A percentile compares a stretch with the other conserved stretches of the same genome.
These are phyloP conservation scores for Gnatocerus cornutus DNA, from an alignment of 2,888 invertebrate genomes.

Conservation along the genomic window DNA sequence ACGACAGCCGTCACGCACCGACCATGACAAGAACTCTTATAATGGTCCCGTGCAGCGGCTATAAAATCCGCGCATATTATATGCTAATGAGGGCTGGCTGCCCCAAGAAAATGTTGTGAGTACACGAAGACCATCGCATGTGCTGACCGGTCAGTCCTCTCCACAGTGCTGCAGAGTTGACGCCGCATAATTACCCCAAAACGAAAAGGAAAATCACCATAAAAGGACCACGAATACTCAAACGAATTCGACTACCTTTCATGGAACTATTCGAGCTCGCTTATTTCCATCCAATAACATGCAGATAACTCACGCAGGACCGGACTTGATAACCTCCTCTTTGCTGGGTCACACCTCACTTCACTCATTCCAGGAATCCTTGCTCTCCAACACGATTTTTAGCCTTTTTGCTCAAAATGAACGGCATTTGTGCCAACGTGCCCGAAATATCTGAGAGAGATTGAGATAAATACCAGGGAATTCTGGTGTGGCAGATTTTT, in stretches of 20 bases:
- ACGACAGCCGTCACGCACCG: conserved; percentile 54
- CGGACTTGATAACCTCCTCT: conserved; percentile 19
- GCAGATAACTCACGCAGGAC: conserved; percentile 36
- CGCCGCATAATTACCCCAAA: conserved; percentile 55
- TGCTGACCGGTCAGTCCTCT: conserved; percentile 45
- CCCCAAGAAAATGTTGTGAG: conserved; percentile 47
- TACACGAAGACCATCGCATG: conserved; percentile 48
- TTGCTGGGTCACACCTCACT: conserved; percentile 15
- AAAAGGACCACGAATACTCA: conserved; percentile 42
- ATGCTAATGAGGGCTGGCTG: conserved; percentile 55
- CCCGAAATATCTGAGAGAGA: not conserved
- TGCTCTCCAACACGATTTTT: conserved; percentile 1
- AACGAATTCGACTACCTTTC: conserved; percentile 41
- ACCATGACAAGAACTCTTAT: conserved; percentile 52
- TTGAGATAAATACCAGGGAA: not conserved
- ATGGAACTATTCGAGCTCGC: conserved; percentile 28
- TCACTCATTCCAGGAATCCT: conserved; percentile 16
- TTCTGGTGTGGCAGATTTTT: too few species aligned
- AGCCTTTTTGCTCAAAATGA: not conserved
- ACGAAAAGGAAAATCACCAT: conserved; percentile 48
- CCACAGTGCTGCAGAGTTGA: conserved; percentile 50
- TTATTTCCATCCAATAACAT: conserved; percentile 36
- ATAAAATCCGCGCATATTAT: conserved; percentile 55
- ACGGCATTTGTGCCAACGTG: not conserved
- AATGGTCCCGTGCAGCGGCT: conserved; percentile 52